These are phyloP conservation scores for Malacoraja senta DNA, from an alignment of 2,797 vertebrate genomes.

Conservation along the genomic window DNA sequence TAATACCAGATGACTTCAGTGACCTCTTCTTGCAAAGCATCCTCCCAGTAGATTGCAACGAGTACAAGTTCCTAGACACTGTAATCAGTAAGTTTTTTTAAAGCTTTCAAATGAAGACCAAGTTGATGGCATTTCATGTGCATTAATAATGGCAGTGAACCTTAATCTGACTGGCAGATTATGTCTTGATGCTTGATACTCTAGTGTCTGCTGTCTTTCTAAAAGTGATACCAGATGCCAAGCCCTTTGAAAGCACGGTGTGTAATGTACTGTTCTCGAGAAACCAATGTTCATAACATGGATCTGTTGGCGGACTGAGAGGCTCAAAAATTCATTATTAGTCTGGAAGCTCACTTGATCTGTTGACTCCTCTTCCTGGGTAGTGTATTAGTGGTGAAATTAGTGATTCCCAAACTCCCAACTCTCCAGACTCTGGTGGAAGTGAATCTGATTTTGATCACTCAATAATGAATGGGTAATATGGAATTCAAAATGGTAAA, in stretches of 20 bases:
- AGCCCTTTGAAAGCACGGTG: not conserved
- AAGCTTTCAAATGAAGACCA: not conserved
- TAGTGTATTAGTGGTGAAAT: not conserved
- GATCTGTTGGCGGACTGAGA: too few species aligned
- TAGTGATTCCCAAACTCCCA: constrained; percentile 58
- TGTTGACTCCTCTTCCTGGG: not conserved
- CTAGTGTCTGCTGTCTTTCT: not conserved
- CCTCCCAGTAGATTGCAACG: not conserved
- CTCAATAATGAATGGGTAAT: constrained; percentile 46
- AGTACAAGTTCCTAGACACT: constrained; percentile 27
- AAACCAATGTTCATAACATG: not conserved
- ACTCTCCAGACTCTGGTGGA: constrained; percentile 77
- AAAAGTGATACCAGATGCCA: not conserved
- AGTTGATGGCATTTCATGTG: not conserved
- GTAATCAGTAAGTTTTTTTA: constrained; percentile 20
- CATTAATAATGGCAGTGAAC: not conserved
- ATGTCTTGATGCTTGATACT: not conserved
- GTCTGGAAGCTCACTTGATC: too few species aligned
- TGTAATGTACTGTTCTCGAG: not conserved
- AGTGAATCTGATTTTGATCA: constrained; percentile 79
- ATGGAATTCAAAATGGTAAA: constrained; percentile 52
- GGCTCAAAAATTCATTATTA: not conserved
- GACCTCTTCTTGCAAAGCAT: constrained; percentile 12
- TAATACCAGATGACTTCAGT: constrained; percentile 10
- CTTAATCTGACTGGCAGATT: not conserved